Percentiles rank a stretch among this genome's conserved stretches.
Evolutionary conservation across 2,888 invertebrate species (phyloP).

Genomic region (Drosophila demipolita): DNA sequence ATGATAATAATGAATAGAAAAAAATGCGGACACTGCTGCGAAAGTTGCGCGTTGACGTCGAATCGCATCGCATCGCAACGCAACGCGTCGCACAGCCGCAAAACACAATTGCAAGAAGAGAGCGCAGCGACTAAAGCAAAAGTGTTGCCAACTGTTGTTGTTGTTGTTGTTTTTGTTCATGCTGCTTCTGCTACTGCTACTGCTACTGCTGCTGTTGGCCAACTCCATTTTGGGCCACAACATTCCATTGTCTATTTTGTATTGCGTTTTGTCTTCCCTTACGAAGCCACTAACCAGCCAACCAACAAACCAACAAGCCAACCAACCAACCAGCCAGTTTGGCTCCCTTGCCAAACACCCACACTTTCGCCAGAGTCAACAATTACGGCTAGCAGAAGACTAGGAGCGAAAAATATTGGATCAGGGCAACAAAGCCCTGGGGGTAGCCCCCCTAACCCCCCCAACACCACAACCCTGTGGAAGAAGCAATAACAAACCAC

Average conservation of each 20-base stretch:
- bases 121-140: slow-evolving; percentile 36
- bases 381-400: neutral
- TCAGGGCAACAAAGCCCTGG: neutral
- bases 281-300: slow-evolving; percentile 35
- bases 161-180: slow-evolving; percentile 25
- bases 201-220: slow-evolving; percentile 56
- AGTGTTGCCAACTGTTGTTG: slow-evolving; percentile 54
- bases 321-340: slow-evolving; percentile 4
- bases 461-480: neutral
- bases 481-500: neutral
- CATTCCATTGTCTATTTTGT: slow-evolving; percentile 76
- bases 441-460: neutral
- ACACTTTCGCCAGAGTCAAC: slow-evolving; percentile 10
- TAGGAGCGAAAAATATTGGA: neutral
- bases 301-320: neutral
- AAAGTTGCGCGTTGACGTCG: slow-evolving; percentile 36
- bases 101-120: slow-evolving; percentile 41
- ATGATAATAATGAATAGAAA: slow-evolving; percentile 36
- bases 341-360: slow-evolving; percentile 13
- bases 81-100: slow-evolving; percentile 45
- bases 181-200: neutral
- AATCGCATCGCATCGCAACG: slow-evolving; percentile 11
- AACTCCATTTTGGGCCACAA: slow-evolving; percentile 73
- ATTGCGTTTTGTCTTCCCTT: slow-evolving; percentile 58
- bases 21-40: slow-evolving; percentile 58